phyloP scores from a whole-genome alignment of 2,113 vertebrate genomes.

The Lagopus muta region DNA sequence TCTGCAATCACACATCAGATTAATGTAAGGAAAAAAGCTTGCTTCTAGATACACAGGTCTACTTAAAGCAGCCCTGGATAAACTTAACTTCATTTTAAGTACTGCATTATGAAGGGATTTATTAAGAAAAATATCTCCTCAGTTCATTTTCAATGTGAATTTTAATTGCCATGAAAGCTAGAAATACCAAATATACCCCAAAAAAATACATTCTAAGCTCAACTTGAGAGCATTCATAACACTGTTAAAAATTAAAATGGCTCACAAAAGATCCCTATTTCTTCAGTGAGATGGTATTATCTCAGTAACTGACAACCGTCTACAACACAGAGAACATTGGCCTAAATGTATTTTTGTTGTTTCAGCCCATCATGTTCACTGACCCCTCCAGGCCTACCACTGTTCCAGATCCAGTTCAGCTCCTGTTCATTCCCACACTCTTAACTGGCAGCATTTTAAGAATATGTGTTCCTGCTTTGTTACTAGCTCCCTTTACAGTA shows the following conservation, averaged over 20 bases:
- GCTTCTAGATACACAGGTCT: neutral
- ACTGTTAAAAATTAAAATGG: neutral
- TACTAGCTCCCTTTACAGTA: neutral
- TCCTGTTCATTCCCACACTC: neutral
- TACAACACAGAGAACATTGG: neutral
- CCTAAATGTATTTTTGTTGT: neutral
- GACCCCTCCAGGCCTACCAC: neutral
- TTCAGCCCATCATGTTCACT: neutral
- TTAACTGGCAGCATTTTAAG: neutral
- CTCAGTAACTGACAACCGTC: neutral
- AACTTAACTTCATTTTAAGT: slow-evolving; percentile 3
- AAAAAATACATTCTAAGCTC: neutral
- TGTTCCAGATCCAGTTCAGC: neutral
- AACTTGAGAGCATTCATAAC: neutral
- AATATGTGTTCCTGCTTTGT: neutral
- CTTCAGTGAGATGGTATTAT: neutral
- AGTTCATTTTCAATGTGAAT: neutral
- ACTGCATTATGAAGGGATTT: neutral
- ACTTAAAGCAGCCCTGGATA: neutral
- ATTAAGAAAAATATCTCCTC: neutral
- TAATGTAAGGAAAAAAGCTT: neutral
- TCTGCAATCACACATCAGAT: neutral
- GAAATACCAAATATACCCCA: neutral
- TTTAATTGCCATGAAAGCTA: neutral
- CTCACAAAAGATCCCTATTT: neutral